Evolutionary conservation across 2,113 vertebrate species (phyloP).

Genomic region (Cyprinodon brontotheroides): DNA sequence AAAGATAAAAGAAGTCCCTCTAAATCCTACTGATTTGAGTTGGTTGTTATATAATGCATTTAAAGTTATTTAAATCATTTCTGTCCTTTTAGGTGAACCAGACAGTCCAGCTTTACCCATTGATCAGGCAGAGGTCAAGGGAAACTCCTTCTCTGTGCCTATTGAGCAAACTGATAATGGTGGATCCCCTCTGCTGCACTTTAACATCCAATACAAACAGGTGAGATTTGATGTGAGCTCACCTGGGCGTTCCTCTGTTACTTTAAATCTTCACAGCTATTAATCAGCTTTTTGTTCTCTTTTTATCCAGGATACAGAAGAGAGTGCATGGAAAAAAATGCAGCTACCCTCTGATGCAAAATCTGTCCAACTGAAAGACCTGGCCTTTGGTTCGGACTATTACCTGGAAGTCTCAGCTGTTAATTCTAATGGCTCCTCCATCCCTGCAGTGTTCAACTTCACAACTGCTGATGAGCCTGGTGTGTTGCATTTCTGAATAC

Average conservation of each 20-base stretch:
- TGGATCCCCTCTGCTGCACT: slow-evolving; percentile 61
- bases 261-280: neutral
- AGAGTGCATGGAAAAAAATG: slow-evolving; percentile 63
- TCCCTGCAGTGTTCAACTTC: slow-evolving; percentile 65
- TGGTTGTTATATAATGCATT: no score
- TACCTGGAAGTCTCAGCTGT: slow-evolving; percentile 69
- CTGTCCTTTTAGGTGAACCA: slow-evolving; percentile 71
- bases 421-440: slow-evolving; percentile 75
- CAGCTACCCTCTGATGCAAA: slow-evolving; percentile 34
- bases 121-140: slow-evolving; percentile 52
- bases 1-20: neutral
- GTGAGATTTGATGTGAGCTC: slow-evolving; percentile 30
- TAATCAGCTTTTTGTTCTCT: neutral
- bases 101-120: slow-evolving; percentile 64
- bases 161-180: slow-evolving; percentile 60
- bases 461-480: slow-evolving; percentile 57
- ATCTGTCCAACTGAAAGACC: slow-evolving; percentile 58
- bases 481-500: slow-evolving; percentile 12
- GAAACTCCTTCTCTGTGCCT: slow-evolving; percentile 68
- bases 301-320: slow-evolving; percentile 57
- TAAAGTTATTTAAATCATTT: neutral
- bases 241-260: neutral
- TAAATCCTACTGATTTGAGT: neutral
- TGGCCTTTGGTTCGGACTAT: slow-evolving; percentile 70
- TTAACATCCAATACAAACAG: slow-evolving; percentile 67